These are phyloP conservation scores for Rhinopomastus cyanomelas DNA, from an alignment of 2,113 vertebrate species.

Conservation along the genomic window DNA sequence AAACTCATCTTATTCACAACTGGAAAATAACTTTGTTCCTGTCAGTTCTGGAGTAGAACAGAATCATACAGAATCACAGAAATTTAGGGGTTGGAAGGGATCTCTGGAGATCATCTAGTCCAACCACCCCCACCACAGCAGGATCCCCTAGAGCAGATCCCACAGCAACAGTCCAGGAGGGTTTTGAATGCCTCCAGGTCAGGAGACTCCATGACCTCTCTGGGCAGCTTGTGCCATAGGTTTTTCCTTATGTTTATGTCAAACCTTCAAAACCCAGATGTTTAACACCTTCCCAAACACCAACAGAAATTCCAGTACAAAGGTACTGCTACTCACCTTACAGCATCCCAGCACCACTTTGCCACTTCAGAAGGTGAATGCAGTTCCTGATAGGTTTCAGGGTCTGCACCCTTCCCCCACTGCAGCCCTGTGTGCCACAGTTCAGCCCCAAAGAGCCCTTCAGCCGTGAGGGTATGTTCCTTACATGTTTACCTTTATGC, in stretches of 20 bases:
- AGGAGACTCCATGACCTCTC: too few species aligned
- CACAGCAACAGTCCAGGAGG: too few species aligned
- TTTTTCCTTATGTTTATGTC: too few species aligned
- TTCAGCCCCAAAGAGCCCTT: neutral
- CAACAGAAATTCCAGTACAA: neutral
- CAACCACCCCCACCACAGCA: too few species aligned
- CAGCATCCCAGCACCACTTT: accelerated
- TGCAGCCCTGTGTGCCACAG: neutral
- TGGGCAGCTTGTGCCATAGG: too few species aligned
- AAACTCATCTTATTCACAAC: neutral
- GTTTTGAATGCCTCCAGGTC: too few species aligned
- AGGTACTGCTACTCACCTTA: neutral
- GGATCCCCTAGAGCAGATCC: too few species aligned
- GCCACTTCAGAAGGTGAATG: accelerated
- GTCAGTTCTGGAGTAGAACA: neutral
- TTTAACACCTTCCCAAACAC: neutral
- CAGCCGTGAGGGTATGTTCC: neutral
- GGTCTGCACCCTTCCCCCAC: neutral
- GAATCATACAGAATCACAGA: too few species aligned
- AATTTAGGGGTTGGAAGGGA: too few species aligned
- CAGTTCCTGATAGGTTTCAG: neutral
- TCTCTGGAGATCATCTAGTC: too few species aligned
- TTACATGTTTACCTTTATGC: too few species aligned
- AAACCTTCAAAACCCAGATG: neutral
- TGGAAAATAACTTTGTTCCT: neutral